Evolutionary conservation across 2,113 vertebrate genomes (phyloP).

Genomic region (Mionectes macconnelli): DNA sequence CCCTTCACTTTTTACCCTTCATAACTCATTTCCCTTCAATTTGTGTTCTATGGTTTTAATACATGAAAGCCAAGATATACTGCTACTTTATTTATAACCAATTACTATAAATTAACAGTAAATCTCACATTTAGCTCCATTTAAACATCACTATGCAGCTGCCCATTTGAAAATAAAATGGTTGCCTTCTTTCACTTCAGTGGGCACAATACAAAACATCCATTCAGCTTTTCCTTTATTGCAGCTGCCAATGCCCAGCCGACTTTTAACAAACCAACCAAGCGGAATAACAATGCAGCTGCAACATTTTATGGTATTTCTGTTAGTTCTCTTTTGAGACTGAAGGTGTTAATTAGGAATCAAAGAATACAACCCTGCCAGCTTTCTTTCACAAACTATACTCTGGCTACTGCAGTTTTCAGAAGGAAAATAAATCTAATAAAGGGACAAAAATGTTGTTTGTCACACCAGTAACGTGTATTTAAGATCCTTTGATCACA

Average conservation of each 20-base stretch:
- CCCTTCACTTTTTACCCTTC: conserved; percentile 4
- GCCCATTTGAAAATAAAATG: conserved; percentile 85
- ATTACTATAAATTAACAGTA: conserved; percentile 84
- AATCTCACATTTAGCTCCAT: conserved; percentile 84
- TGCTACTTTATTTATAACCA: conserved; percentile 75
- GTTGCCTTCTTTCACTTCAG: conserved; percentile 85
- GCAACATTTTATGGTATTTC: conserved; percentile 86
- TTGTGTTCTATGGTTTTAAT: conserved; percentile 32
- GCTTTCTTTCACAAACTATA: conserved; percentile 78
- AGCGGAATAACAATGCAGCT: conserved; percentile 87
- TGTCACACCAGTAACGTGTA: conserved; percentile 80
- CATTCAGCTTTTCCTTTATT: conserved; percentile 82
- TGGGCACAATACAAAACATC: conserved; percentile 84
- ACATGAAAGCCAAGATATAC: conserved; percentile 55
- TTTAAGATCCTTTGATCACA: conserved; percentile 78
- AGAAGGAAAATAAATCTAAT: conserved; percentile 83
- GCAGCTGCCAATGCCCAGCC: conserved; percentile 81
- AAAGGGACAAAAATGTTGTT: conserved; percentile 84
- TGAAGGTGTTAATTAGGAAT: conserved; percentile 87
- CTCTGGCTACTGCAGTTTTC: conserved; percentile 77
- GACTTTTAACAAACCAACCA: conserved; percentile 87
- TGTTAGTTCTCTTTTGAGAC: conserved; percentile 79
- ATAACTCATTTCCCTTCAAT: conserved; percentile 29
- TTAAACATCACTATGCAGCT: conserved; percentile 81
- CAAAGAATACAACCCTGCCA: conserved; percentile 81